Evolutionary conservation across 2,113 vertebrate species (phyloP).

Genomic region (Tamias sibiricus): DNA sequence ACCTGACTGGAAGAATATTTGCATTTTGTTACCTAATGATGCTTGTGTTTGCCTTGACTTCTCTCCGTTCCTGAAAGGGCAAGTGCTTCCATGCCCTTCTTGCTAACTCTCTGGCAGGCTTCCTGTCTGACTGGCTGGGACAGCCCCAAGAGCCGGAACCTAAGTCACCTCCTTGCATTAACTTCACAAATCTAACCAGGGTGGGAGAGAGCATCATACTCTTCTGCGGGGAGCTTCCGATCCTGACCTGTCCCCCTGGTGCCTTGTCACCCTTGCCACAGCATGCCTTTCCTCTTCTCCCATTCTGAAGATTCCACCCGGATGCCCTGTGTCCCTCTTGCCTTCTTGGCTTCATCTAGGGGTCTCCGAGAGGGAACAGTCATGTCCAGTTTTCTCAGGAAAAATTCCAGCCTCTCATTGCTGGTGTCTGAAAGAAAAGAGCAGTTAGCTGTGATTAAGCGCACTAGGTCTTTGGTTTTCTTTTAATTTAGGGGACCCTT

Average conservation of each 20-base stretch:
- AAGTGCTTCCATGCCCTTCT: not conserved
- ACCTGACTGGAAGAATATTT: not conserved
- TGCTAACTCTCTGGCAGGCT: not conserved
- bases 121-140: rapidly evolving
- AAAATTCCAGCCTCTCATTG: not conserved
- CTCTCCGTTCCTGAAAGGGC: rapidly evolving
- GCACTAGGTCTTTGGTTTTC: not conserved
- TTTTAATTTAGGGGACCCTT: not conserved
- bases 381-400: not conserved
- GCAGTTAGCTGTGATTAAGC: no score
- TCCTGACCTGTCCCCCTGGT: rapidly evolving
- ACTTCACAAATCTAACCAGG: not conserved
- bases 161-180: rapidly evolving
- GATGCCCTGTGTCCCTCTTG: rapidly evolving
- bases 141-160: rapidly evolving
- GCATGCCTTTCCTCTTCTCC: rapidly evolving
- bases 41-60: not conserved
- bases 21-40: no score
- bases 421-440: not conserved
- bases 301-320: not conserved
- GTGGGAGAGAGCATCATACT: rapidly evolving
- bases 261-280: not conserved
- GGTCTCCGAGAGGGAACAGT: not conserved
- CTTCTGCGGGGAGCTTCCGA: rapidly evolving
- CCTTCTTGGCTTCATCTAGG: not conserved